phyloP scores from a whole-genome alignment of 2,113 vertebrate species.

The Xiphias gladius region DNA sequence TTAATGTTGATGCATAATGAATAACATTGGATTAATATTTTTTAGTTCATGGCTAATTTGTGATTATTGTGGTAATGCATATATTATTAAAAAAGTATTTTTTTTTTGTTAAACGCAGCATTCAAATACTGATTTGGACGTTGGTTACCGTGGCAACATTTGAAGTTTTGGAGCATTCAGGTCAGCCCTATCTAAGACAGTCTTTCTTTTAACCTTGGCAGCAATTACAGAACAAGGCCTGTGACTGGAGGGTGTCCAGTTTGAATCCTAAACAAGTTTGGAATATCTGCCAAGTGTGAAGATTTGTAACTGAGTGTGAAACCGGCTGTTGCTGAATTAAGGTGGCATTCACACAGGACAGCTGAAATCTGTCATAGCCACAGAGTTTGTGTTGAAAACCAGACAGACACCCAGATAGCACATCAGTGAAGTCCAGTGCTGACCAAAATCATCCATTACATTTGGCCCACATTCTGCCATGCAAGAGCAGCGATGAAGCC shows the following conservation, averaged over 20 bases:
- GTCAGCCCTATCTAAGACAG: not conserved
- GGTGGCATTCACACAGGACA: slow-evolving; percentile 23
- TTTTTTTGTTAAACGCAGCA: no score
- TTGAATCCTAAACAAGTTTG: slow-evolving; percentile 28
- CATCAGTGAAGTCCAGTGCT: slow-evolving; percentile 29
- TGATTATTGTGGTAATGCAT: no score
- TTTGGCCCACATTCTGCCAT: slow-evolving; percentile 6
- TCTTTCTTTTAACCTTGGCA: slow-evolving; percentile 21
- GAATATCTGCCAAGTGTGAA: slow-evolving; percentile 25
- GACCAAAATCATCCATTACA: slow-evolving; percentile 21
- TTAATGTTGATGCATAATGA: no score
- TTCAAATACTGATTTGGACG: no score
- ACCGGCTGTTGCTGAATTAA: slow-evolving; percentile 44
- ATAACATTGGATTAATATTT: no score
- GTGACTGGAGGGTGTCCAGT: slow-evolving; percentile 40
- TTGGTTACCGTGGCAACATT: no score
- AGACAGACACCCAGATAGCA: slow-evolving; percentile 10
- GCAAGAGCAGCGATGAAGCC: not conserved
- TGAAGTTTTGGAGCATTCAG: no score
- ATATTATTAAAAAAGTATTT: no score
- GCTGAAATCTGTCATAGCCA: slow-evolving; percentile 49
- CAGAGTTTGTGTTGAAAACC: slow-evolving; percentile 16
- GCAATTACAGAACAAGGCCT: slow-evolving; percentile 9
- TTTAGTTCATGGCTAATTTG: no score
- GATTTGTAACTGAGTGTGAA: slow-evolving; percentile 45